Base-by-base conservation (phyloP, 2,797 vertebrate genomes). In the Smutsia gigantea region DNA sequence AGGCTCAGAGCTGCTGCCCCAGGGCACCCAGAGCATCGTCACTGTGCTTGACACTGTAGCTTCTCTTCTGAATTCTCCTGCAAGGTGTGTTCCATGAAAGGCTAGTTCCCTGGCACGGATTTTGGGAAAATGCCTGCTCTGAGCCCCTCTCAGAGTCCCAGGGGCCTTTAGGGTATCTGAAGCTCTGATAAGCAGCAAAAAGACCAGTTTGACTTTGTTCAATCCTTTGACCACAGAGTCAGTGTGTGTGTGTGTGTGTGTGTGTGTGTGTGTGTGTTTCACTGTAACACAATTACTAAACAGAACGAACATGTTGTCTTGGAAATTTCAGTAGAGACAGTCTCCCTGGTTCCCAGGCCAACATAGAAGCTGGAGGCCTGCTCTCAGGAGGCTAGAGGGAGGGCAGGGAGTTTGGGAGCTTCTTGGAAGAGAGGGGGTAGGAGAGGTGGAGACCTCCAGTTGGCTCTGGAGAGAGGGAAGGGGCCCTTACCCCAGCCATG, bases 151-250 rank as follows among this genome's bases (percentile, higher is more conserved):
- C 12, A 18, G 46, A 86, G 34, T 59, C 57, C 81, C 61, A 46
- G 3, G n/a, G 61, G 46, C 19, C 12, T 19, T 71, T 51, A 37
- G 81, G 55, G 69, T 37, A 5, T 29, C 49, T 53, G 29, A 86
- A 69, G 25, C 46, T 93, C 89, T 96, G 90, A 37, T 39, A 88
- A 93, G 75, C 2, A 71, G 55, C 83, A 64, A 82, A 74, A 34
- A 61, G 34, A 59, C 25, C 8, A 9, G 27, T 42, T 66, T 87
- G 69, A 94, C 46, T 88, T 51, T 42, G 46, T 63, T 75, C 55
- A 55, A 42, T 14, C 7, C 69, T 95, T 83, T 87, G 55, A 64
- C 42, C 63, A 19, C 17, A 14, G 19, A 46, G 55, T 57, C 2
- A 0, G 51, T 9, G 4, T 14, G 46, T 9, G 77, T 49, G 31